Base-by-base conservation (phyloP, 2,113 vertebrate genomes). In the Ovis canadensis region DNA sequence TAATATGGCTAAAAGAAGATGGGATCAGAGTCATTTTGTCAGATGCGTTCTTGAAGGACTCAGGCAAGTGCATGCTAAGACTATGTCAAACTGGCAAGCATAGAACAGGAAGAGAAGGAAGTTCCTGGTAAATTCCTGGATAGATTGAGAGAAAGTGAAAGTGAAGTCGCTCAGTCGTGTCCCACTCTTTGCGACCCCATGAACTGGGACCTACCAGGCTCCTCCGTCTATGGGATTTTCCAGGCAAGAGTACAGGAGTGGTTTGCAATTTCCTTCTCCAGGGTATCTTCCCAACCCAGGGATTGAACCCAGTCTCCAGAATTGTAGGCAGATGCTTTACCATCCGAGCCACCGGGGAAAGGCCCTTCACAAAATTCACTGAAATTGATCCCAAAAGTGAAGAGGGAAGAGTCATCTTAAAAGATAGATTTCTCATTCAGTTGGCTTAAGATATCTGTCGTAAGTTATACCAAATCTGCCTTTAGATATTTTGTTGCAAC, bases 111-210 rank as follows among this genome's bases (percentile, higher is more conserved):
- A 71, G 19, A 71, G 10, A 71, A 71, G n/a, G 67, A 71, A 71
- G 17, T 10, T 23, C n/a, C 4, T 36, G 17, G n/a, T 36, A 12
- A 71, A 71, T 71, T 71, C n/a, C n/a, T 71, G 36, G 17, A 71
- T 19, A 71, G n/a, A 12, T 21, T 36, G n/a, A 71, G 64, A 71
- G n/a, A 71, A 60, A 60, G 27, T 60, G 27, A 60, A 60, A 60
- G 59, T 60, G 27, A 31, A 60, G 27, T 60, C 5, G 0, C 5
- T 60, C 27, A 31, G 27, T 31, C 1, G 0, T 31, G 27, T 60
- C 59, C 1, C 0, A 31, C 27, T 60, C 59, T 60, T 14, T 60
- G 59, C 0, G 12, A 60, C 27, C 12, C 27, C 12, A 29, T 31
- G 27, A 60, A 60, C 27, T 60, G 27, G 5, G 27, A 60, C 12